These are phyloP conservation scores for Diuraphis noxia DNA, from an alignment of 1,140 invertebrate species.

Conservation along the genomic window DNA sequence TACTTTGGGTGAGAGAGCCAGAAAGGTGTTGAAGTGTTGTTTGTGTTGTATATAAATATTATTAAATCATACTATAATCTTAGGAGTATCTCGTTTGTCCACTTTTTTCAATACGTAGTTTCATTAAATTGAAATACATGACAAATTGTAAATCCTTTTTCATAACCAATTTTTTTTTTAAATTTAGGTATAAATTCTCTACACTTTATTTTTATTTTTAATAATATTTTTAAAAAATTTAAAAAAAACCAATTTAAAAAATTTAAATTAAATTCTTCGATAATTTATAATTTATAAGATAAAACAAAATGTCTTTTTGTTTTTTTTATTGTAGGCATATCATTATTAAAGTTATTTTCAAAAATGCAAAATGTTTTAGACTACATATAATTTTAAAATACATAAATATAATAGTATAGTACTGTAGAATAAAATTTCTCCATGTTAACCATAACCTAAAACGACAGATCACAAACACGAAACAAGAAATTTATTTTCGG, in stretches of 20 bases:
- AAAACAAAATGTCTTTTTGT: neutral
- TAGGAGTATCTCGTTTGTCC: conserved; percentile 15
- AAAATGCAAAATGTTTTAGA: neutral
- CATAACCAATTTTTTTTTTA: neutral
- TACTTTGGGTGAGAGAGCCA: neutral
- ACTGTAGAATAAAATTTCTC: neutral
- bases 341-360: neutral
- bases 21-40: neutral
- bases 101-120: neutral
- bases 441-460: neutral
- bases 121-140: neutral
- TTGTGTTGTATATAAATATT: neutral
- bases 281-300: neutral
- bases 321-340: neutral
- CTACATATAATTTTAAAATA: neutral
- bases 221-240: neutral
- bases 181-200: too few relatives aligned
- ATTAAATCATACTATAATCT: neutral
- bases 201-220: neutral
- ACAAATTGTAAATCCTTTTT: neutral
- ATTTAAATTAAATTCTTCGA: too few relatives aligned
- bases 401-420: neutral
- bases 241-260: too few relatives aligned
- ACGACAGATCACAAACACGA: neutral
- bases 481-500: neutral